Base-by-base conservation (phyloP, 2,113 vertebrate species). In the Anoplopoma fimbria region DNA sequence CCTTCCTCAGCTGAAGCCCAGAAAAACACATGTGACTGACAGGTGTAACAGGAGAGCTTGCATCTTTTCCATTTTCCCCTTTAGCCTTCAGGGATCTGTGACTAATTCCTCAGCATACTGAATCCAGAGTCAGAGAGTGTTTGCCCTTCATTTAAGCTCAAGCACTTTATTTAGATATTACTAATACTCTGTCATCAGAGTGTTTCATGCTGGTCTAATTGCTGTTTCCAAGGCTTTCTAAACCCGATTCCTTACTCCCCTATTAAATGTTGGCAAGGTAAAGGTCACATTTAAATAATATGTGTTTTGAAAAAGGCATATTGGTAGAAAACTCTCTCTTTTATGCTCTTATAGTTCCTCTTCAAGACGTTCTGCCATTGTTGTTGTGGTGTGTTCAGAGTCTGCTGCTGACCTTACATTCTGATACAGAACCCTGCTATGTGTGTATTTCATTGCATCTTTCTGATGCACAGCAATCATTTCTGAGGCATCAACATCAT, bases 121-220 rank as follows among this genome's bases (percentile, higher is more conserved):
- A 69, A 63, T 65, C 29, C 62, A 60, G 34, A 83, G 71, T 77
- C 70, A n/a, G 67, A 64, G 42, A 68, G 73, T 81, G 87, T 86
- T 72, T 75, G 33, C 55, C 2, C 19, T 21, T 21, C 1, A 14
- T 62, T 13, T 53, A 0, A 71, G 4, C 17, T 6, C 84, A 87
- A 78, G 65, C 77, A 55, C 75, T 87, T 82, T 69, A 87, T 81
- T 77, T 81, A 75, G 42, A 83, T 77, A 85, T 53, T 8, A 33
- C 38, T 64, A 1, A 19, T 25, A 9, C 4, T 17, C 12, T 12
- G n/a, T 57, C 25, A 63, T 4, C 55, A 38, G 38, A 62, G 25
- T 31, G 36, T 74, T 67, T 69, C 5, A 36, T 34, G 33, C 53
- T 36, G 1, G 1, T 63, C 9, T 49, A 17, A 6, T 15, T 25